Evolutionary conservation across 1,140 invertebrate species (phyloP), one percentile per base, ranked within the genome.

Genomic region (Stegodyphus dumicola): DNA sequence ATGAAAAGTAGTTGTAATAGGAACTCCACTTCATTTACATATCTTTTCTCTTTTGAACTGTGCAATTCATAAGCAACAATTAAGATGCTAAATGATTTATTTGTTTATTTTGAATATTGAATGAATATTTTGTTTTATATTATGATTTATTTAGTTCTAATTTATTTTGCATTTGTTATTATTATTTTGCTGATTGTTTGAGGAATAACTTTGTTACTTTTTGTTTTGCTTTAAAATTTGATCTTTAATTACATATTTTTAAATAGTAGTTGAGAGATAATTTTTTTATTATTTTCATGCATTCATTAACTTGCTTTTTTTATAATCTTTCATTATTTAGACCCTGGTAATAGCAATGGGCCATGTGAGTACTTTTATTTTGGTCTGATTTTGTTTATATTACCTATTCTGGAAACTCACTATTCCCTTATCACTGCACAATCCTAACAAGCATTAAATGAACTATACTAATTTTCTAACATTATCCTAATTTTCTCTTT

Each of bases 341-440:
- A 87, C 74, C 86, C 86, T 76, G 84, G 84, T 85, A 56, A 78
- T 85, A 85, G 84, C 74, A 85, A 85, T 85, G 84, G 84, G 75
- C 84, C 84, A 85, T 85, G 84, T 85, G 84, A 85, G 84, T 85
- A 85, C 84, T 71, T 77, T 84, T 76, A 76, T 84, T 84, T 84
- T 84, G 52, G 81, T 84, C 73, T 84, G 71, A 17, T 33, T 75
- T 83, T 75, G 48, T 75, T 75, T 67, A 33, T 18, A 67, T 67
- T 67, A 17, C 65, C 13, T 75, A 69, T 76, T 76, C 15, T 53
- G 49, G 52, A 76, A 15, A 52, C n/a, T 84, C 73, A 84, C 71
- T 69, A 48, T 65, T 18, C 49, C 65, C 18, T 18, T 18, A 67
- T 76, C 65, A 74, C 33, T 74, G 79, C 79, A 83, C 81, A 18